Conservation (phyloP, 2,888 invertebrate genomes). For the Folsomia manolachei region DNA sequence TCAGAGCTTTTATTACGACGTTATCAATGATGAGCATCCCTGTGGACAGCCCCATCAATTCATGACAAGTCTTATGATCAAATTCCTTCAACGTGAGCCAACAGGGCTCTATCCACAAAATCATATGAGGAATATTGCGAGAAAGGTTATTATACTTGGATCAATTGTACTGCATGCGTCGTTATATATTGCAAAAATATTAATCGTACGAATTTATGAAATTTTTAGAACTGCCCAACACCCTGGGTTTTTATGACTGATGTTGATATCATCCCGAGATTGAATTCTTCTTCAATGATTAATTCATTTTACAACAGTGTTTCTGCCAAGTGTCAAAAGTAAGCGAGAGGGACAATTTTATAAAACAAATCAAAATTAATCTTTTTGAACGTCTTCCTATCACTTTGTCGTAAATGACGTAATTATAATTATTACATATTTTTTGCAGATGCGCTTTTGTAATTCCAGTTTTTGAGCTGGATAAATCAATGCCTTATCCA, state of each 20-base stretch:
- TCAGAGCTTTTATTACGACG: slow-evolving; percentile 17
- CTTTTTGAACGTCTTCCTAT: not conserved
- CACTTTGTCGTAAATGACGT: not conserved
- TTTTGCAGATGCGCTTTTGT: slow-evolving; percentile 72
- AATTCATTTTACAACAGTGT: slow-evolving; percentile 48
- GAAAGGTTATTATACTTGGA: slow-evolving; percentile 58
- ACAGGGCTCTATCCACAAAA: slow-evolving; percentile 76
- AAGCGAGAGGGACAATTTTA: slow-evolving; percentile 21
- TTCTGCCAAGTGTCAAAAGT: slow-evolving; percentile 48
- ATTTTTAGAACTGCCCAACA: slow-evolving; percentile 67
- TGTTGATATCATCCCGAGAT: slow-evolving; percentile 81
- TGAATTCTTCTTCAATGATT: slow-evolving; percentile 68
- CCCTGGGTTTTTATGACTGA: slow-evolving; percentile 77
- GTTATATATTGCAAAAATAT: no score
- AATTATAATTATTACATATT: not conserved
- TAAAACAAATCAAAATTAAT: no score
- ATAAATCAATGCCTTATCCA: slow-evolving; percentile 74
- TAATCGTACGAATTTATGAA: not conserved
- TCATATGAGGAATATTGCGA: slow-evolving; percentile 78
- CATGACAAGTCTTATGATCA: slow-evolving; percentile 62
- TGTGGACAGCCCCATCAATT: slow-evolving; percentile 69
- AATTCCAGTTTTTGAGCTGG: slow-evolving; percentile 84
- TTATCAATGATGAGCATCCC: slow-evolving; percentile 53
- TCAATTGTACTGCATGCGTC: no score
- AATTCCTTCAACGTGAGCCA: slow-evolving; percentile 56